Percentiles rank a stretch among this genome's conserved stretches.
phyloP scores from a whole-genome alignment of 2,888 invertebrate genomes.

The Coleophora deauratella region DNA sequence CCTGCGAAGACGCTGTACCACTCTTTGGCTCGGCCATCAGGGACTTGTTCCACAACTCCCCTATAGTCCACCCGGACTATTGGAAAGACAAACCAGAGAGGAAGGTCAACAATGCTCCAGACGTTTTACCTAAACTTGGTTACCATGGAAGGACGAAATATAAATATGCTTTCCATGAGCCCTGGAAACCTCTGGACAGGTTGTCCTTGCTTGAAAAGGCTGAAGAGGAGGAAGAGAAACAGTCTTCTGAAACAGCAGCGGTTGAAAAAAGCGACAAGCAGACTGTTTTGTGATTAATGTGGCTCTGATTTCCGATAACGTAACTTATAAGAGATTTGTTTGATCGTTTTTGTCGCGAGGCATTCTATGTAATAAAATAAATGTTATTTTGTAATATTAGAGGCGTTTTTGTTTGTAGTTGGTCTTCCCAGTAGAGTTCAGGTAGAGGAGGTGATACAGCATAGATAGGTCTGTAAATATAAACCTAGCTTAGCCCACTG shows the following conservation, averaged over 20 bases:
- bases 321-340: background rate
- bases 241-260: slow-evolving; percentile 13
- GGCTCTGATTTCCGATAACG: slow-evolving; percentile 41
- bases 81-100: slow-evolving; percentile 40
- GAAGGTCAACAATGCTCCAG: slow-evolving; percentile 23
- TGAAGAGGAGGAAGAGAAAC: slow-evolving; percentile 36
- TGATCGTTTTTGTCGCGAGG: background rate
- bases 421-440: no score
- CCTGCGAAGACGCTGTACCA: slow-evolving; percentile 30
- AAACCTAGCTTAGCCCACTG: no score
- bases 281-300: slow-evolving; percentile 10
- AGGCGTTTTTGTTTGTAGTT: no score
- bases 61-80: slow-evolving; percentile 50
- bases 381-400: no score
- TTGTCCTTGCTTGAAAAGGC: slow-evolving; percentile 45
- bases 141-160: slow-evolving; percentile 56
- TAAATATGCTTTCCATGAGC: slow-evolving; percentile 62
- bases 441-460: no score
- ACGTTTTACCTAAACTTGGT: slow-evolving; percentile 39
- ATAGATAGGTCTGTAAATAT: no score
- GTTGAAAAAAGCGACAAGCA: slow-evolving; percentile 21
- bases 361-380: background rate
- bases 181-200: slow-evolving; percentile 59
- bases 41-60: slow-evolving; percentile 45
- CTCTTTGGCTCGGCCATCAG: slow-evolving; percentile 29